Evolutionary conservation across 2,113 vertebrate genomes (phyloP).

Genomic region (Octodon degus): DNA sequence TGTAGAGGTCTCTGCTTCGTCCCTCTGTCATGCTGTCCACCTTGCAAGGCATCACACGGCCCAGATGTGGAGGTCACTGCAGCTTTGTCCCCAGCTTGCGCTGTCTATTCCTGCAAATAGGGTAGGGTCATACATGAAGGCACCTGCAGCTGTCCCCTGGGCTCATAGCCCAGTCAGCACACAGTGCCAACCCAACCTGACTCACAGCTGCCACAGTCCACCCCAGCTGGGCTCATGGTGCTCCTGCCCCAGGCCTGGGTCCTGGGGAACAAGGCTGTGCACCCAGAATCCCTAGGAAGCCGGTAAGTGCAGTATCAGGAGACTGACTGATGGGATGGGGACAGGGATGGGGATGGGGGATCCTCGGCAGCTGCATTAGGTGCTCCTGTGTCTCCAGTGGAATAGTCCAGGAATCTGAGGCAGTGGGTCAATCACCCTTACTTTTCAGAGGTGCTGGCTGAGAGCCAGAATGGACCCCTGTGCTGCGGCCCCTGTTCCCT

Average conservation of each 20-base stretch:
- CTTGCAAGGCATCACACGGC: slow-evolving; percentile 83
- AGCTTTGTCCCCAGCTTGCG: slow-evolving; percentile 99
- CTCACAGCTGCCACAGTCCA: background rate
- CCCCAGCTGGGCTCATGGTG: background rate
- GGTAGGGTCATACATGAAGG: background rate
- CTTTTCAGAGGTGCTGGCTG: background rate
- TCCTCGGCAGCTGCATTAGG: background rate
- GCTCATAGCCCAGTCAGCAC: background rate
- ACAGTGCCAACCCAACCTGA: background rate
- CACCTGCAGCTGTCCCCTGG: background rate
- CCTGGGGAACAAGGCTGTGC: too few species aligned
- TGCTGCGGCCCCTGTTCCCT: background rate
- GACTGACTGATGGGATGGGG: too few species aligned
- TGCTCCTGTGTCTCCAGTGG: accelerated
- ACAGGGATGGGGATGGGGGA: background rate
- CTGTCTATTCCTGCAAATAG: slow-evolving; percentile 94
- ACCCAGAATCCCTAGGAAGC: background rate
- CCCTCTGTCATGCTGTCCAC: slow-evolving; percentile 65
- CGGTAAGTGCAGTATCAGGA: background rate
- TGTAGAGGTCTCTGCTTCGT: slow-evolving; percentile 86
- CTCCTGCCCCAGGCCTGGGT: background rate
- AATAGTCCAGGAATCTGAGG: background rate
- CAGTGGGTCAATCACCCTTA: background rate
- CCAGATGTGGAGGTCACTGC: slow-evolving; percentile 90
- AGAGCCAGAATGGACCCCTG: background rate